A percentile compares a stretch with the other conserved stretches of the same genome.
These are phyloP conservation scores for Strongylocentrotus purpuratus DNA, from an alignment of 35 echinoderm and acorn worm genomes.

Conservation along the genomic window DNA sequence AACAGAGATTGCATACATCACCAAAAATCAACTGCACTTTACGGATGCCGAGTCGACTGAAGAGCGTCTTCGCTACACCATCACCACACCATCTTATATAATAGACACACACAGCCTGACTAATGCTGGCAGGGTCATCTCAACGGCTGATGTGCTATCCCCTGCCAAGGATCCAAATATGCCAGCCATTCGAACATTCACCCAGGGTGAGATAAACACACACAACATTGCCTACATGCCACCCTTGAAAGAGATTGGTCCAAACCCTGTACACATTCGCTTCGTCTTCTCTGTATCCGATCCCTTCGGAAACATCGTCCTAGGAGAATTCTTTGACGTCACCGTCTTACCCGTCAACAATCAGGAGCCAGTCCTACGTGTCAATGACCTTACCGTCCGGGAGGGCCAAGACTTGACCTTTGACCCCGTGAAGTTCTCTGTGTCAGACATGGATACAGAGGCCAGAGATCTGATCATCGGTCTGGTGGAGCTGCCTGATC, in stretches of 20 bases:
- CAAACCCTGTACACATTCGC: conserved; percentile 53
- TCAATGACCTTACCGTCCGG: conserved; percentile 70
- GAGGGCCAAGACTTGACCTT: conserved; percentile 79
- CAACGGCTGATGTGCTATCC: conserved; percentile 66
- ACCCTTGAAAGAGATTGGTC: conserved; percentile 88
- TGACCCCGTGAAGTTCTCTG: conserved; percentile 62
- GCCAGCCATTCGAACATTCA: conserved; percentile 67
- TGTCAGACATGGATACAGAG: conserved; percentile 88
- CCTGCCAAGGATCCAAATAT: conserved; percentile 74
- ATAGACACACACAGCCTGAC: conserved; percentile 79
- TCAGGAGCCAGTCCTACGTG: conserved; percentile 77
- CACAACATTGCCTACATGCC: conserved; percentile 92
- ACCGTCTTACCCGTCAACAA: conserved; percentile 87
- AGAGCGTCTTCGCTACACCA: conserved; percentile 69
- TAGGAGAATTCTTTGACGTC: conserved; percentile 80
- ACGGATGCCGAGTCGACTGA: conserved; percentile 80
- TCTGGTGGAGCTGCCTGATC: conserved; percentile 36
- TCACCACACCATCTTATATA: conserved; percentile 88
- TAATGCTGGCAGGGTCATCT: conserved; percentile 81
- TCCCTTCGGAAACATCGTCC: conserved; percentile 80
- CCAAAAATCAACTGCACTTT: conserved; percentile 76
- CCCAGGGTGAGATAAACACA: conserved; percentile 75
- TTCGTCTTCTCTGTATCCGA: conserved; percentile 92
- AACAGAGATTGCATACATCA: conserved; percentile 82
- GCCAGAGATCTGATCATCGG: conserved; percentile 63